Evolutionary conservation across 2,888 invertebrate genomes (phyloP).

Genomic region (Lomographa bimaculata): DNA sequence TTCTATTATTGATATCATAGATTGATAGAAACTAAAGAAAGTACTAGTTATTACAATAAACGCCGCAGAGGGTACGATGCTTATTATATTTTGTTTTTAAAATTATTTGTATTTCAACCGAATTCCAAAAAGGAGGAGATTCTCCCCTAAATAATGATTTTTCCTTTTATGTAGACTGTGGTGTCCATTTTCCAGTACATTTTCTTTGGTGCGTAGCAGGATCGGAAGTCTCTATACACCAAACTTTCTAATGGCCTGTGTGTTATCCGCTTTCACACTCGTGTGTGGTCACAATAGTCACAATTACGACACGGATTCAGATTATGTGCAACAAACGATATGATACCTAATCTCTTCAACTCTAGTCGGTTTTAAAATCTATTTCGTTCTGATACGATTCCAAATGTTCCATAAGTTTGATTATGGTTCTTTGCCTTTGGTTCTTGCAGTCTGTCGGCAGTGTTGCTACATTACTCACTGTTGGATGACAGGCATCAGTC

Average conservation of each 20-base stretch:
- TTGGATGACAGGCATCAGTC: conserved; percentile 30
- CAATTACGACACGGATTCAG: conserved; percentile 17
- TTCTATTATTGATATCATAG: too few relatives aligned
- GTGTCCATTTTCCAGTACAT: too few relatives aligned
- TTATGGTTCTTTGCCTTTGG: too few relatives aligned
- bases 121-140: too few relatives aligned
- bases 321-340: conserved; percentile 15
- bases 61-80: too few relatives aligned
- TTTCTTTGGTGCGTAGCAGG: conserved; percentile 1
- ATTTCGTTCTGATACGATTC: conserved; percentile 1
- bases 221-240: conserved; percentile 11
- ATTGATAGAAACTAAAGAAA: too few relatives aligned
- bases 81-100: too few relatives aligned
- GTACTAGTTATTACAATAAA: too few relatives aligned
- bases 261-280: conserved; percentile 21
- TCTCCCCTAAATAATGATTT: too few relatives aligned
- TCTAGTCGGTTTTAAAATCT: neutral
- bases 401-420: too few relatives aligned
- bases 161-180: too few relatives aligned
- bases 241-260: conserved; percentile 27
- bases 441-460: conserved; percentile 2
- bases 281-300: conserved; percentile 9
- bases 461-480: conserved; percentile 20
- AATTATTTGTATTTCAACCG: too few relatives aligned
- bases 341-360: neutral